These are phyloP conservation scores for Lucilia cuprina DNA, from an alignment of 1,140 invertebrate species.

Conservation along the genomic window DNA sequence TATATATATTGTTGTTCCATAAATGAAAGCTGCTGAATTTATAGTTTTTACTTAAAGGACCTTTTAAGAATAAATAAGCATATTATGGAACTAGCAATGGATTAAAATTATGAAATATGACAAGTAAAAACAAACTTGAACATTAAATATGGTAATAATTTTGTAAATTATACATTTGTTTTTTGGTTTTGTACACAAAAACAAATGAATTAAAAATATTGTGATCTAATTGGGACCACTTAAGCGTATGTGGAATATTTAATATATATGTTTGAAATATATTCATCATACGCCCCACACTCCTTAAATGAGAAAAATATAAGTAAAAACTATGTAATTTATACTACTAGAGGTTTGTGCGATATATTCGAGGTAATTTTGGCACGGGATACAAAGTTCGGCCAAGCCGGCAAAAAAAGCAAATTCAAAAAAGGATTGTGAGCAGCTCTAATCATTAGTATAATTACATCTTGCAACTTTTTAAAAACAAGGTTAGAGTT, in stretches of 20 bases:
- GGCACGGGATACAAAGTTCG: too few species aligned
- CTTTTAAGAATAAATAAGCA: not conserved
- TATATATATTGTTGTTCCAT: too few species aligned
- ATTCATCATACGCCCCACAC: not conserved
- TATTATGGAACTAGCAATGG: not conserved
- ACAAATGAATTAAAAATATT: not conserved
- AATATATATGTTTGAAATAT: not conserved
- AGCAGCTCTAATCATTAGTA: too few species aligned
- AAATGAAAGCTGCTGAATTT: not conserved
- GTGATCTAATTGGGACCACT: not conserved
- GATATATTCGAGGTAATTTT: too few species aligned
- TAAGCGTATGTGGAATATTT: not conserved
- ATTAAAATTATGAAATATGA: not conserved
- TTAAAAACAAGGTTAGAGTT: too few species aligned
- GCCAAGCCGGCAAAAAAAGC: too few species aligned
- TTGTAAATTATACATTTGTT: too few species aligned
- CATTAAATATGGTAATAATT: not conserved
- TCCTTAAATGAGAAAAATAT: too few species aligned
- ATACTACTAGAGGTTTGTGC: too few species aligned
- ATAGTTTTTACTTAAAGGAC: not conserved
- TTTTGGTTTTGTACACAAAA: not conserved
- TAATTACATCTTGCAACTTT: too few species aligned
- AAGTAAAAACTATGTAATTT: too few species aligned
- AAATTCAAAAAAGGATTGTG: too few species aligned
- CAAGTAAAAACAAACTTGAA: not conserved